phyloP scores from a whole-genome alignment of 2,113 vertebrate genomes.

The Mobula hypostoma region DNA sequence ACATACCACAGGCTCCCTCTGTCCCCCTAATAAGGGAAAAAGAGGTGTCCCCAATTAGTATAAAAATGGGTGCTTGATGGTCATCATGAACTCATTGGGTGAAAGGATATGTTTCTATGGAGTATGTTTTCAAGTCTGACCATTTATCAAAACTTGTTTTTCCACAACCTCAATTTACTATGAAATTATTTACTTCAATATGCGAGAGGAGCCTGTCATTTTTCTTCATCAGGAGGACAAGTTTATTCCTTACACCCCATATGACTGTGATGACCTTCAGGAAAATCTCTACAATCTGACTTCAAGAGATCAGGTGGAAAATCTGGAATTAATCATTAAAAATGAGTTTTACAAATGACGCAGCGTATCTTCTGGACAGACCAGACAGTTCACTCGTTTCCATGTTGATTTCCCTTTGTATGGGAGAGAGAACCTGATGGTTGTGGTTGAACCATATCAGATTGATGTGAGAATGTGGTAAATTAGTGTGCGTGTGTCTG shows the following conservation, averaged over 20 bases:
- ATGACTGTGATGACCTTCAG: neutral
- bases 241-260: slow-evolving; percentile 28
- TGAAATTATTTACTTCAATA: slow-evolving; percentile 32
- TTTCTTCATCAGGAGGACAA: slow-evolving; percentile 16
- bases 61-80: too few species aligned
- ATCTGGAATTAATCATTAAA: slow-evolving; percentile 33
- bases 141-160: neutral
- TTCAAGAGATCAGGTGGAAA: slow-evolving; percentile 21
- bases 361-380: neutral
- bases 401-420: too few species aligned
- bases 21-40: too few species aligned
- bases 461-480: too few species aligned
- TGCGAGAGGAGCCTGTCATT: slow-evolving; percentile 21
- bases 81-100: too few species aligned
- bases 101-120: too few species aligned
- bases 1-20: too few species aligned
- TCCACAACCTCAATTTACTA: neutral
- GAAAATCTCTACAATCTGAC: slow-evolving; percentile 6
- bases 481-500: too few species aligned
- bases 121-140: too few species aligned
- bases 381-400: neutral
- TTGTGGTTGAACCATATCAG: too few species aligned
- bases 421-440: too few species aligned
- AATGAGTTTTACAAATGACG: neutral
- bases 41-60: too few species aligned